Evolutionary conservation across 1,140 invertebrate genomes (phyloP), one percentile per base, ranked within the genome.

Genomic region (Cotesia typhae): DNA sequence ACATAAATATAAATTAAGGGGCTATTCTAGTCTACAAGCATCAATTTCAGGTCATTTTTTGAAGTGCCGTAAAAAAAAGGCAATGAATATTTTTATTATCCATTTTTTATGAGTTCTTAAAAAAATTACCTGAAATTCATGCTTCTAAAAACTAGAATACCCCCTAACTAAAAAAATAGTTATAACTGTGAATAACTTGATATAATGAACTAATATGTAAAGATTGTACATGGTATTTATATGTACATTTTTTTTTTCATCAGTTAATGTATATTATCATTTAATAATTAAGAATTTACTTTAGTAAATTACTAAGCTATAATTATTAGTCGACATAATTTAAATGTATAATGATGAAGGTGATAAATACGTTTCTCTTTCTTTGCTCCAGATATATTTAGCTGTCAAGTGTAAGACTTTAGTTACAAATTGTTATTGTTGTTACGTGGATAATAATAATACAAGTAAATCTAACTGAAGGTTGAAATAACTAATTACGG

Each of bases 151-250:
- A 17, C 1, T 17, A 17, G 17, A 17, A 17, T 17, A 17, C 17
- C 17, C 17, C 17, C 1, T 17, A 14, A 14, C 14, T 17, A 28
- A 28, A 1, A 35, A 28, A 20, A 28, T 60, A 60, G 10, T 36
- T 60, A 20, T 28, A 6, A 60, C 6, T 60, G 59, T 60, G 59
- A 60, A 60, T 60, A 60, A 60, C 28, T 28, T 60, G 14, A 60
- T 35, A 5, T 28, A 12, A 10, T 35, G 5, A 36, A 28, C 28
- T 28, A 28, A 20, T 60, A 36, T 66, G 64, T 66, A 66, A 52
- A 66, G 41, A 66, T 66, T 66, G 64, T 66, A 66, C 38, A 66
- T 66, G 64, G 41, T 5, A 38, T 20, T 53, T 28, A 52, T 66
- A 52, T 52, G 28, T 66, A 41, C 52, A 66, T 52, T 52, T 66